A percentile compares a stretch with the other conserved stretches of the same genome.
Evolutionary conservation across 1,140 invertebrate genomes (phyloP).

Genomic region (Drosophila takahashii): DNA sequence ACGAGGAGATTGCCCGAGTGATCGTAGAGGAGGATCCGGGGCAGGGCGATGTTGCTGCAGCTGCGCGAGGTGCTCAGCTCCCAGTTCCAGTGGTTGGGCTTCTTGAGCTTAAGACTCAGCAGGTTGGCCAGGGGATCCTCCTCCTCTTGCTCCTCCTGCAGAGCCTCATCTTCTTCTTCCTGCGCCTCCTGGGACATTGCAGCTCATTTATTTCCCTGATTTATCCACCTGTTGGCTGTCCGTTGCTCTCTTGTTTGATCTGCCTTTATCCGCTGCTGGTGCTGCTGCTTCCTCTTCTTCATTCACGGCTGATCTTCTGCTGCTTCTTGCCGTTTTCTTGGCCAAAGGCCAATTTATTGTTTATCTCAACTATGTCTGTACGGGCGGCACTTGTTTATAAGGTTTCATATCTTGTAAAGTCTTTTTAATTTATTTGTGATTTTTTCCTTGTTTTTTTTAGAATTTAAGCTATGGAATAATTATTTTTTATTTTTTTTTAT

Average conservation of each 20-base stretch:
- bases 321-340: conserved; percentile 23
- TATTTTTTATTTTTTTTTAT: background rate
- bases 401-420: background rate
- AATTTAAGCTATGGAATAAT: too few relatives aligned
- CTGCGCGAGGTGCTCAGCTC: conserved; percentile 86
- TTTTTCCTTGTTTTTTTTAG: background rate
- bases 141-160: conserved; percentile 20
- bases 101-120: conserved; percentile 85
- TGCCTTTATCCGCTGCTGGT: conserved; percentile 12
- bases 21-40: conserved; percentile 85
- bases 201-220: background rate
- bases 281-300: conserved; percentile 10
- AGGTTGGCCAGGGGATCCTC: conserved; percentile 68
- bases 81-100: conserved; percentile 86
- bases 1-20: conserved; percentile 85
- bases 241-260: conserved; percentile 40
- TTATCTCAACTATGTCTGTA: conserved; percentile 55
- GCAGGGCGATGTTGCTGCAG: conserved; percentile 85
- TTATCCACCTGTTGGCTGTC: conserved; percentile 53
- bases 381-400: conserved; percentile 8
- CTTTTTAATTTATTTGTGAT: background rate
- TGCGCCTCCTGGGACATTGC: conserved; percentile 53
- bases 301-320: conserved; percentile 26
- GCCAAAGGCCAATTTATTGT: conserved; percentile 67
- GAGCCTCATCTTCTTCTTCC: background rate